Evolutionary conservation across 2,113 vertebrate genomes (phyloP).

Genomic region (Phocoena sinus): DNA sequence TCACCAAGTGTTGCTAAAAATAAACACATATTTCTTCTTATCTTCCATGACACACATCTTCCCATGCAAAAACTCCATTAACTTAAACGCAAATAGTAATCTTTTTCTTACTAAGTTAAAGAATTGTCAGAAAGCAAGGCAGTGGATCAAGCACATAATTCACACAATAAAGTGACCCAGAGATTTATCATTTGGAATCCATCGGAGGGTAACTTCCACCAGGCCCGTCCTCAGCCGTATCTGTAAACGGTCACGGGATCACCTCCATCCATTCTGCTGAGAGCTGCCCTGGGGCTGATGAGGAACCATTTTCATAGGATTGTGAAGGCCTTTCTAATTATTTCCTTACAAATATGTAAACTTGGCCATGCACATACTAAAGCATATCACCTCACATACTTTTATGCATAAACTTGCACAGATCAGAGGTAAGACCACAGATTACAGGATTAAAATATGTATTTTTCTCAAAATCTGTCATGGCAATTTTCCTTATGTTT

Average conservation of each 20-base stretch:
- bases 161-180: neutral
- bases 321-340: neutral
- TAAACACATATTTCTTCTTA: conserved; percentile 57
- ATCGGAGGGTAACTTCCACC: rapidly evolving
- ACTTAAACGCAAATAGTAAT: conserved; percentile 33
- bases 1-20: conserved; percentile 51
- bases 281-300: neutral
- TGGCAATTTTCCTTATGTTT: neutral
- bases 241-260: neutral
- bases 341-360: neutral
- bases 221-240: rapidly evolving
- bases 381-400: neutral
- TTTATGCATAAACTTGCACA: neutral
- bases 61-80: conserved; percentile 38
- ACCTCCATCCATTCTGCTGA: neutral
- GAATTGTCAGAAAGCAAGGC: neutral
- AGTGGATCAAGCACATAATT: neutral
- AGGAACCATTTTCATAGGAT: neutral
- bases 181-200: neutral
- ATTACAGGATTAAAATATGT: neutral
- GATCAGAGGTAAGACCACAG: neutral
- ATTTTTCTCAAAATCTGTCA: neutral
- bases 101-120: neutral
- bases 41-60: conserved; percentile 48
- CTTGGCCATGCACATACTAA: neutral